Conservation (phyloP, 2,888 invertebrate species). For the Limnephilus marmoratus region DNA sequence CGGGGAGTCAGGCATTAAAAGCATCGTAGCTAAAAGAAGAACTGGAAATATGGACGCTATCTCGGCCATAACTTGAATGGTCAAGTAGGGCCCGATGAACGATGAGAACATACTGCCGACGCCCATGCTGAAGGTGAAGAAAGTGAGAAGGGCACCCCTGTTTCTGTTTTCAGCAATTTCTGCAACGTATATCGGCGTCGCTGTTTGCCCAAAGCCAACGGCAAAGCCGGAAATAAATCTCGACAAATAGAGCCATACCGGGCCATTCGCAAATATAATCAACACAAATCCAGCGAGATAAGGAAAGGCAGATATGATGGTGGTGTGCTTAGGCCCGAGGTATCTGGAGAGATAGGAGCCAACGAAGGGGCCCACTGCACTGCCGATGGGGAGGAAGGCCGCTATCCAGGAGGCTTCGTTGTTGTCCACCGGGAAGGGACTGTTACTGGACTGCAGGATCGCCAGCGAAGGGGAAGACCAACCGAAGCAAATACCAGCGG, state of each 20-base stretch:
- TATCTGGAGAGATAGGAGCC: conserved; percentile 58
- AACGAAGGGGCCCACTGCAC: conserved; percentile 60
- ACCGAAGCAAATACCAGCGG: conserved; percentile 70
- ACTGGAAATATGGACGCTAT: conserved; percentile 64
- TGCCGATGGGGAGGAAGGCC: conserved; percentile 60
- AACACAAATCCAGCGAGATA: conserved; percentile 60
- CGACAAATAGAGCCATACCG: conserved; percentile 69
- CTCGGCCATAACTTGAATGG: conserved; percentile 61
- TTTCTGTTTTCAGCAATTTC: conserved; percentile 66
- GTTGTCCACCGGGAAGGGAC: conserved; percentile 69
- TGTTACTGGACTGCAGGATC: conserved; percentile 68
- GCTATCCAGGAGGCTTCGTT: conserved; percentile 71
- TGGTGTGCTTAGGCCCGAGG: conserved; percentile 63
- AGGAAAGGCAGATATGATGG: conserved; percentile 60
- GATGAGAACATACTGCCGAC: conserved; percentile 64
- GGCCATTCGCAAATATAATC: conserved; percentile 61
- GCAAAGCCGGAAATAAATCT: conserved; percentile 67
- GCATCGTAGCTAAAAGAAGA: conserved; percentile 58
- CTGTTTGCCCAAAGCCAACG: conserved; percentile 63
- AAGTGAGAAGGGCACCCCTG: conserved; percentile 63
- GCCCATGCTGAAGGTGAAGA: conserved; percentile 60
- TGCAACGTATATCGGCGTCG: conserved; percentile 65
- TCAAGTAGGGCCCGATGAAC: conserved; percentile 64
- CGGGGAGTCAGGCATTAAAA: conserved; percentile 66
- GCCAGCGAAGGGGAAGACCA: conserved; percentile 72